Conservation (phyloP, 2,113 vertebrate genomes). For the Syngnathus scovelli region DNA sequence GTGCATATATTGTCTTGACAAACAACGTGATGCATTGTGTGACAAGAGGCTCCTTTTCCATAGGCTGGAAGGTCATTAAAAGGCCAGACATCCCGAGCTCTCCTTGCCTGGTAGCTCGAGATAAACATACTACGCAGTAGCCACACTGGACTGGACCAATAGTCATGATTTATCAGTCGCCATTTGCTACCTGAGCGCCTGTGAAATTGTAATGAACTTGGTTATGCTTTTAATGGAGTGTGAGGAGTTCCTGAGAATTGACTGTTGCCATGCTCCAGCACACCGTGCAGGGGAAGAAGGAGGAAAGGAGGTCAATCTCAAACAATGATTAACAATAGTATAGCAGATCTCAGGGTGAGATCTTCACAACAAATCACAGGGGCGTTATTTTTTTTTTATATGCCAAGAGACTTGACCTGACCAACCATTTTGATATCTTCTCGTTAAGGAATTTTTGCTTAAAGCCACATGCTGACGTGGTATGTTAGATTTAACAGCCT, state of each 20-base stretch:
- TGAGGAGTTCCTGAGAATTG: slow-evolving; percentile 68
- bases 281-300: slow-evolving; percentile 21
- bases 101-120: slow-evolving; percentile 60
- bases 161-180: slow-evolving; percentile 69
- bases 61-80: slow-evolving; percentile 52
- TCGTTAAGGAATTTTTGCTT: slow-evolving; percentile 50
- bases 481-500: slow-evolving; percentile 57
- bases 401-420: slow-evolving; percentile 45
- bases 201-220: slow-evolving; percentile 77
- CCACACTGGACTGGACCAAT: slow-evolving; percentile 53
- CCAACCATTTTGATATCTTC: slow-evolving; percentile 44
- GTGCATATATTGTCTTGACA: background rate
- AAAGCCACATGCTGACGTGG: slow-evolving; percentile 53
- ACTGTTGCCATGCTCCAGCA: slow-evolving; percentile 56
- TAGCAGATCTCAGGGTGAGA: slow-evolving; percentile 17
- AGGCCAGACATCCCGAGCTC: slow-evolving; percentile 52
- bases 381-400: slow-evolving; percentile 31
- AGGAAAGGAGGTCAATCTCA: slow-evolving; percentile 20
- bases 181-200: slow-evolving; percentile 73
- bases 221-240: slow-evolving; percentile 79
- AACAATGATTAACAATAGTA: slow-evolving; percentile 30
- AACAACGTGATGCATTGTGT: slow-evolving; percentile 10
- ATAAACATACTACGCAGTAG: slow-evolving; percentile 62
- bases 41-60: slow-evolving; percentile 29
- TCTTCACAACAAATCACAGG: slow-evolving; percentile 47